Evolutionary conservation across 2,113 vertebrate genomes (phyloP).

Genomic region (Phalacrocorax pelagicus): DNA sequence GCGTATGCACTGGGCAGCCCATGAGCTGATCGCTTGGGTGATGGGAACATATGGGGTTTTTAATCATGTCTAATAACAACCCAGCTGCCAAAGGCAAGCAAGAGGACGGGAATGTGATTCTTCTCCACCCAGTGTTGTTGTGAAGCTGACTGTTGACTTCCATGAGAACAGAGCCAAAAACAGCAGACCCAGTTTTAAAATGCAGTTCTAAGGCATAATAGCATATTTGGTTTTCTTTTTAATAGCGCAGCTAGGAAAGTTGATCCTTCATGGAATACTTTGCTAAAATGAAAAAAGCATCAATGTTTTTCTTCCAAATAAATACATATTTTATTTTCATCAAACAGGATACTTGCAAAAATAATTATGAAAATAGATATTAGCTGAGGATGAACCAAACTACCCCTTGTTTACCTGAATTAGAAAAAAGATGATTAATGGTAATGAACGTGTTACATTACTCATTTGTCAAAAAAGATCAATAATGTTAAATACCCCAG

Average conservation of each 20-base stretch:
- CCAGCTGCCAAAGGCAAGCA: not conserved
- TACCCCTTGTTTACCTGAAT: constrained; percentile 40
- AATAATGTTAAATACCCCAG: constrained; percentile 54
- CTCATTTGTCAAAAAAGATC: constrained; percentile 59
- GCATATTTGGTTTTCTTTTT: not conserved
- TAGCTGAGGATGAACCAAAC: not conserved
- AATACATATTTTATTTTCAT: constrained; percentile 10
- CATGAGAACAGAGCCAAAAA: not conserved
- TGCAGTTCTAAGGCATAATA: not conserved
- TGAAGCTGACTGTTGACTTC: not conserved
- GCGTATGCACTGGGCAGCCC: not conserved
- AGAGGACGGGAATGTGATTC: not conserved
- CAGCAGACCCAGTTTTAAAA: not conserved
- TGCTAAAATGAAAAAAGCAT: not conserved
- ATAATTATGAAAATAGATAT: not conserved
- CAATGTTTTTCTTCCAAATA: constrained; percentile 44
- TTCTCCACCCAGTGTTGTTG: not conserved
- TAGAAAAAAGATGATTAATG: constrained; percentile 54
- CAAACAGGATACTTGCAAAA: constrained; percentile 1
- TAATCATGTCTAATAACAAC: not conserved
- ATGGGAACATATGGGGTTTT: not conserved
- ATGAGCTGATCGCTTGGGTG: rapidly evolving
- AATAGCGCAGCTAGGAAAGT: not conserved
- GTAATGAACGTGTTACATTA: constrained; percentile 47
- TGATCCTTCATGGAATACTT: not conserved